Base-by-base conservation (phyloP, 1,140 invertebrate species). In the Babylonia areolata region DNA sequence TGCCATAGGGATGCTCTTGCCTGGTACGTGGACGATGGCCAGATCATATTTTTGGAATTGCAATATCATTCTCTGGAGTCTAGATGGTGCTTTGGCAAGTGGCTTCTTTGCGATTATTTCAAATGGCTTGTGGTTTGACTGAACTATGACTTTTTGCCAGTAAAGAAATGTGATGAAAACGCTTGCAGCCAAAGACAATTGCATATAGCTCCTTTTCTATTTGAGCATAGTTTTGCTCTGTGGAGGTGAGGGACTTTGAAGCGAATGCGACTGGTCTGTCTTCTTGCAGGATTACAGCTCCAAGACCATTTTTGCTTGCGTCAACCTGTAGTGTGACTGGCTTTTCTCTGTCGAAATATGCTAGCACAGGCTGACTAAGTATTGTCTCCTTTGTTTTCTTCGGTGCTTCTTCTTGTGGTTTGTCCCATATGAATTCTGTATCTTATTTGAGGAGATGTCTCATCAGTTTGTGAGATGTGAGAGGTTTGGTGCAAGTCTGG, bases 181-280 rank as follows among this genome's bases (percentile, higher is more conserved):
- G 94, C 75, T 93, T 91, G 23, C 95, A 92, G 3, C 93, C 94
- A 90, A 93, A 95, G 3, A 95, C 85, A 11, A 96, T 93, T 6
- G 94, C 94, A n/a, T 95, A 88, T 6, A 94, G 94, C 93, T 96
- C 95, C n/a, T 93, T 83, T 89, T 95, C 95, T 2, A 95, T 93
- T 89, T 95, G 94, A 31, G 92, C 93, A 86, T 95, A 95, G 46
- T 95, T 94, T 51, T 88, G 39, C 89, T 95, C 94, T 58, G 92
- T 51, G 15, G 42, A 6, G 42, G 15, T 46, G 15, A 6, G 42
- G 42, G 15, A 46, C 42, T 46, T 46, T 46, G 15, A 46, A 46
- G 42, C 42, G 15, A 46, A 6, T 5, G 42, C 15, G 42, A 93
- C 87, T 89, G 90, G 93, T 92, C 33, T 81, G 95, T n/a, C n/a